Conservation (phyloP, 1,140 invertebrate species). For the Apolygus lucorum region DNA sequence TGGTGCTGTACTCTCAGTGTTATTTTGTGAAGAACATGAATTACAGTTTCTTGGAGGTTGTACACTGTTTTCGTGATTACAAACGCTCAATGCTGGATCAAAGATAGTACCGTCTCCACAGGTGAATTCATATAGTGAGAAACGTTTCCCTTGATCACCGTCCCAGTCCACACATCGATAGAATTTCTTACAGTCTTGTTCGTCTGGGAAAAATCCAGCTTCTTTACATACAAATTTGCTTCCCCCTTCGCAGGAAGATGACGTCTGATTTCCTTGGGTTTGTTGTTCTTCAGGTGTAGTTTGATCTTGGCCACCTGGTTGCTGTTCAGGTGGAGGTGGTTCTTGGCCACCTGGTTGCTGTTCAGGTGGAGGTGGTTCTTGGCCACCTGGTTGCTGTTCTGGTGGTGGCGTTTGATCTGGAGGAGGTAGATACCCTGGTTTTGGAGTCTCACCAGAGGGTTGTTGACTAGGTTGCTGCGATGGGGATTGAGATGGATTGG, state of each 20-base stretch:
- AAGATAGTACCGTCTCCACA: constrained; percentile 48
- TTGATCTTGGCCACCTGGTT: constrained; percentile 18
- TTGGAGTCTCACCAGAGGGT: too few species aligned
- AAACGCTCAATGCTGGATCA: constrained; percentile 44
- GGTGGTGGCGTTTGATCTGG: constrained; percentile 21
- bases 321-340: constrained; percentile 9
- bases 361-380: constrained; percentile 18
- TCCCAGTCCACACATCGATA: constrained; percentile 58
- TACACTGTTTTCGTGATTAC: constrained; percentile 47
- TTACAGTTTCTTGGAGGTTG: constrained; percentile 44
- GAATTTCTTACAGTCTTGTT: constrained; percentile 56
- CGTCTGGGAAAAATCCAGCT: constrained; percentile 54
- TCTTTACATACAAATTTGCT: constrained; percentile 33
- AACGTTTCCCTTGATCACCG: constrained; percentile 49
- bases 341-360: constrained; percentile 15
- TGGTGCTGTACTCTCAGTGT: not conserved
- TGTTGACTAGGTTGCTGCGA: constrained; percentile 26
- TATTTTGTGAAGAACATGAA: constrained; percentile 13
- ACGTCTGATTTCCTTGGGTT: not conserved
- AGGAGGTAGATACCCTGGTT: constrained; percentile 20
- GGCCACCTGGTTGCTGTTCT: not conserved
- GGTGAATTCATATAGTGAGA: constrained; percentile 46
- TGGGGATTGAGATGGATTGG: constrained; percentile 30
- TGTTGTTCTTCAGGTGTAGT: constrained; percentile 14
- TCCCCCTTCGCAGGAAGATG: not conserved